Evolutionary conservation across 2,797 vertebrate genomes (phyloP), one percentile per base, ranked within the genome.

Genomic region (Melanotaenia nigrans): DNA sequence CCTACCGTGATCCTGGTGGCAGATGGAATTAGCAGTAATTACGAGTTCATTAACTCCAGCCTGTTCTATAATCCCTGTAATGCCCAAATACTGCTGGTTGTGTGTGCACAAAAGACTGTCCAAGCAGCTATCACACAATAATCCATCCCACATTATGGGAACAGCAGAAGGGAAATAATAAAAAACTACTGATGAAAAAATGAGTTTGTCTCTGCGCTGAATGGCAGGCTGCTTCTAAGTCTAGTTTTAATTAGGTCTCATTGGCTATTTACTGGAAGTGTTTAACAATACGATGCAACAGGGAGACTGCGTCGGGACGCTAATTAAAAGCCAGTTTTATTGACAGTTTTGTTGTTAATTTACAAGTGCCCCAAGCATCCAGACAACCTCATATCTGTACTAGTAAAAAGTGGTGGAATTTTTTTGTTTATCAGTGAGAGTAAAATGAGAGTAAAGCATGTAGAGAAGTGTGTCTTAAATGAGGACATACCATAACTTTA

Each of bases 21-120:
- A 93, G 90, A 92, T 92, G 91, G 93, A 94, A 90, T 92, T 93
- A 89, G 78, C 71, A 85, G 87, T 92, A 92, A 92, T 93, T 92
- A 92, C 77, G 78, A 88, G 82, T 85, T 92, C 87, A 89, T 94
- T 94, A 92, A 90, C 88, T 92, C 61, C 84, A 90, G 90, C 83
- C 88, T 89, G 85, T 65, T 79, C 79, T 86, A 76, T 93, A 94
- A 94, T 94, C 92, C 90, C 56, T 65, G 56, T 92, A 93, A 93
- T 93, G 77, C 82, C 84, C 87, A 77, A 82, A 87, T 81, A 71
- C 83, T 84, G 79, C 77, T 80, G 76, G 22, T 74, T 84, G 62
- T 70, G 38, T 70, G 38, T 67, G 61, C 13, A 61, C 32, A 71
- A 78, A 73, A 68, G 40, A 61, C 25, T 66, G 78, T 69, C 73